phyloP scores from a whole-genome alignment of 2,113 vertebrate species.

The Proterorhinus semilunaris region DNA sequence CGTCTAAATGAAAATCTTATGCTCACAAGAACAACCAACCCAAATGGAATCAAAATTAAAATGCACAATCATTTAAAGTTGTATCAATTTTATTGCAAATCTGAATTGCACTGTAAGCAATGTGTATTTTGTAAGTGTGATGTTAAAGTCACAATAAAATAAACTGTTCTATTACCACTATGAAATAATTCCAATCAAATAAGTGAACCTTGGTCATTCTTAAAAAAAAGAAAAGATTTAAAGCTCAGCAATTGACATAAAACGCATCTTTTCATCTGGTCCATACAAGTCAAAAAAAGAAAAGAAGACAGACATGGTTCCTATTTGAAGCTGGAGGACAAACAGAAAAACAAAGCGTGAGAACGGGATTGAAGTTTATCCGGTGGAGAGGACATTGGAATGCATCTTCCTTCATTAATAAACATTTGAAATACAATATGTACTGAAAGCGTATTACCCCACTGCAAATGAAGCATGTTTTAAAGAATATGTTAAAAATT shows the following conservation, averaged over 20 bases:
- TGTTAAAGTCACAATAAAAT: neutral
- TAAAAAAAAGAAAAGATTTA: conserved; percentile 3
- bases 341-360: conserved; percentile 8
- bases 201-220: conserved; percentile 19
- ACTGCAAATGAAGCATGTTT: neutral
- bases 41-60: neutral
- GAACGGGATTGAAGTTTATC: conserved; percentile 14
- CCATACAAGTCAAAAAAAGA: conserved; percentile 44
- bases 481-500: conserved; percentile 19
- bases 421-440: conserved; percentile 15
- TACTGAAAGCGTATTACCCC: neutral
- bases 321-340: conserved; percentile 15
- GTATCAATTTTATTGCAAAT: conserved; percentile 3
- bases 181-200: conserved; percentile 56
- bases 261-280: conserved; percentile 39
- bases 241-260: conserved; percentile 19
- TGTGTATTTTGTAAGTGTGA: neutral
- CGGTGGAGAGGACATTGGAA: neutral
- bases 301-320: conserved; percentile 20
- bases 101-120: neutral
- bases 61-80: neutral
- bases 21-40: neutral
- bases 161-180: neutral
- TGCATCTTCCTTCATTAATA: conserved; percentile 2
- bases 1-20: no score